A percentile compares a stretch with the other conserved stretches of the same genome.
Conservation (phyloP, 2,113 vertebrate genomes). For the Corydoras sp. region DNA sequence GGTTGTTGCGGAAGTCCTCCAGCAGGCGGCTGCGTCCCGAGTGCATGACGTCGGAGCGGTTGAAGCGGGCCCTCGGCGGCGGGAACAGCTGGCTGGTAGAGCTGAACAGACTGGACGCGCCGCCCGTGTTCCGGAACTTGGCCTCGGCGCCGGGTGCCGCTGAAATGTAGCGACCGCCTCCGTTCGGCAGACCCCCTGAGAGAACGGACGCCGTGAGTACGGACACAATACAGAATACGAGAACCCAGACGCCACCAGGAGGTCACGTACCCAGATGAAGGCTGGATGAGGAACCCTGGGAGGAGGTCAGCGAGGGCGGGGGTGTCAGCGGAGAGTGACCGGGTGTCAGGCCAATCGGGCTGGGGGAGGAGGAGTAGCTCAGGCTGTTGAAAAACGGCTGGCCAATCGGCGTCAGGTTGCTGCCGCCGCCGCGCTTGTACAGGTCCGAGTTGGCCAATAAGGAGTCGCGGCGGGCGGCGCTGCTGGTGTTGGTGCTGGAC, state of each 20-base stretch:
- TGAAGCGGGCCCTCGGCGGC: slow-evolving; percentile 89
- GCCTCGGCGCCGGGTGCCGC: slow-evolving; percentile 95
- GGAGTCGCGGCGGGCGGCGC: slow-evolving; percentile 86
- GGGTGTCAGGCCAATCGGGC: slow-evolving; percentile 96
- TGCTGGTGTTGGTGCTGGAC: slow-evolving; percentile 91
- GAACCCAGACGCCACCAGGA: background rate
- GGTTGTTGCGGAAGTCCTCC: slow-evolving; percentile 97
- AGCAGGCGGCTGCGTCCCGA: slow-evolving; percentile 93
- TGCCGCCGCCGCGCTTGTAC: slow-evolving; percentile 93
- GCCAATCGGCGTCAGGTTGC: slow-evolving; percentile 94
- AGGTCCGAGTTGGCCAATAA: slow-evolving; percentile 93
- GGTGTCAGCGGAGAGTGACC: slow-evolving; percentile 95
- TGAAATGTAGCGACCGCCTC: slow-evolving; percentile 94
- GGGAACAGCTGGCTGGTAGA: slow-evolving; percentile 96
- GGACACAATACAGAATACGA: background rate
- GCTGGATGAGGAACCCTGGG: slow-evolving; percentile 95
- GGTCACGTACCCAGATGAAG: slow-evolving; percentile 84
- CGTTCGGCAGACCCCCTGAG: slow-evolving; percentile 91
- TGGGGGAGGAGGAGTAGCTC: slow-evolving; percentile 94
- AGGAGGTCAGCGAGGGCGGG: slow-evolving; percentile 87
- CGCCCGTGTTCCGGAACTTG: slow-evolving; percentile 90
- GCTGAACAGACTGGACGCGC: slow-evolving; percentile 93
- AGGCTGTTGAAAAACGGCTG: slow-evolving; percentile 97
- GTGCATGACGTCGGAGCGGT: slow-evolving; percentile 97
- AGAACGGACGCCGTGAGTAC: too few species aligned